A percentile compares a stretch with the other conserved stretches of the same genome.
These are phyloP conservation scores for Bothrops jararaca DNA, from an alignment of 2,113 vertebrate genomes.

Conservation along the genomic window DNA sequence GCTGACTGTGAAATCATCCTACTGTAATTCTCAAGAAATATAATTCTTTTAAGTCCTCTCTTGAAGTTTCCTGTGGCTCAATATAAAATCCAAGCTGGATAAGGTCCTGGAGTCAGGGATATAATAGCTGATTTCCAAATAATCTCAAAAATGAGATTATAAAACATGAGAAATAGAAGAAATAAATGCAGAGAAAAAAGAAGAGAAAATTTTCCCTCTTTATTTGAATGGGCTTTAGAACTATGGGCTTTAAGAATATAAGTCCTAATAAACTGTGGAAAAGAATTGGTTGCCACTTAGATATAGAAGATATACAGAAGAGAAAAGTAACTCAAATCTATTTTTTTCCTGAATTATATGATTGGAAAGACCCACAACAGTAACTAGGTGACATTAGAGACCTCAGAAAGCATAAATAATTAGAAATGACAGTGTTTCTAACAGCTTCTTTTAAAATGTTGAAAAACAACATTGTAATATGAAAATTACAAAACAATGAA, in stretches of 20 bases:
- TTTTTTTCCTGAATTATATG: constrained; percentile 66
- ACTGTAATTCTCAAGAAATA: not conserved
- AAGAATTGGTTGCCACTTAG: constrained; percentile 64
- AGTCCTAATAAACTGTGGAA: constrained; percentile 56
- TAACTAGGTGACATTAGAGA: constrained; percentile 70
- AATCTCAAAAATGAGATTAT: no score
- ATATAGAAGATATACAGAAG: constrained; percentile 64
- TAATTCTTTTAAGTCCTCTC: not conserved
- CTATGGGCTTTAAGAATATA: constrained; percentile 52
- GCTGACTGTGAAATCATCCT: not conserved
- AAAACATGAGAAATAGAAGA: not conserved
- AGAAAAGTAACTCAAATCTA: constrained; percentile 64
- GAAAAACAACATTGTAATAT: constrained; percentile 61
- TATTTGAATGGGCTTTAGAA: constrained; percentile 50
- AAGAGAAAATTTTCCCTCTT: constrained; percentile 37
- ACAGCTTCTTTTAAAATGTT: constrained; percentile 69
- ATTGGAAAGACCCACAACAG: constrained; percentile 64
- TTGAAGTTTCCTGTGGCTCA: not conserved
- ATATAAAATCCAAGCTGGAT: not conserved
- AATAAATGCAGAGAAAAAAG: not conserved
- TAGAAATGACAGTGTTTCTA: constrained; percentile 66
- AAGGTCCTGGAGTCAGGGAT: not conserved
- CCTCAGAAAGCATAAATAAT: constrained; percentile 65
- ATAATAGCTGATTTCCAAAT: not conserved
- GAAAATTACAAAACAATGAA: constrained; percentile 65